These are phyloP conservation scores for Aleiodes testaceus DNA, from an alignment of 2,888 invertebrate species.

Conservation along the genomic window DNA sequence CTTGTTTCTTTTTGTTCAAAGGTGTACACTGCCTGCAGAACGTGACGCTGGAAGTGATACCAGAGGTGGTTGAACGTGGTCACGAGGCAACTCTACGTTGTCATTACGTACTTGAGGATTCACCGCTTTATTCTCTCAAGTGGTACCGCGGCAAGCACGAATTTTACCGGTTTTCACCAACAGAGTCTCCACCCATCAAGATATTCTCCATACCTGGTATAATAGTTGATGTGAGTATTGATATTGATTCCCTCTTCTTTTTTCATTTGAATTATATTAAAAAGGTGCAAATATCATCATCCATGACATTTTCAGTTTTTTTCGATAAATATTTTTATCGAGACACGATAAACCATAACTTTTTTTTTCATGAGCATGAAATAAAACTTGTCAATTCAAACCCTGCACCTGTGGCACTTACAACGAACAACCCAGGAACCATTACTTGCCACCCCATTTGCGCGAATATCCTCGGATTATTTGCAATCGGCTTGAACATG, in stretches of 20 bases:
- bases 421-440: conserved; percentile 17
- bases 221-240: conserved; percentile 85
- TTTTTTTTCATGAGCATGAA: not conserved
- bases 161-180: conserved; percentile 88
- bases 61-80: conserved; percentile 80
- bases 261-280: not conserved
- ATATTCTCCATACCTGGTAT: conserved; percentile 84
- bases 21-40: conserved; percentile 80
- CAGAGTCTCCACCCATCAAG: conserved; percentile 82
- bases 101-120: conserved; percentile 84
- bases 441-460: conserved; percentile 46
- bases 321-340: conserved; percentile 7
- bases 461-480: conserved; percentile 39
- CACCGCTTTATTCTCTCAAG: conserved; percentile 84
- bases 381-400: conserved; percentile 4
- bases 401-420: conserved; percentile 12
- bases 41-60: conserved; percentile 82
- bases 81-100: conserved; percentile 82
- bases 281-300: not conserved
- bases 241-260: not conserved
- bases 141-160: conserved; percentile 90
- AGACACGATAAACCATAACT: not conserved
- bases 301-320: not conserved
- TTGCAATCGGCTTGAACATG: conserved; percentile 49
- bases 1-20: conserved; percentile 9